phyloP scores from a whole-genome alignment of 2,797 vertebrate genomes.

The Podargus strigoides region DNA sequence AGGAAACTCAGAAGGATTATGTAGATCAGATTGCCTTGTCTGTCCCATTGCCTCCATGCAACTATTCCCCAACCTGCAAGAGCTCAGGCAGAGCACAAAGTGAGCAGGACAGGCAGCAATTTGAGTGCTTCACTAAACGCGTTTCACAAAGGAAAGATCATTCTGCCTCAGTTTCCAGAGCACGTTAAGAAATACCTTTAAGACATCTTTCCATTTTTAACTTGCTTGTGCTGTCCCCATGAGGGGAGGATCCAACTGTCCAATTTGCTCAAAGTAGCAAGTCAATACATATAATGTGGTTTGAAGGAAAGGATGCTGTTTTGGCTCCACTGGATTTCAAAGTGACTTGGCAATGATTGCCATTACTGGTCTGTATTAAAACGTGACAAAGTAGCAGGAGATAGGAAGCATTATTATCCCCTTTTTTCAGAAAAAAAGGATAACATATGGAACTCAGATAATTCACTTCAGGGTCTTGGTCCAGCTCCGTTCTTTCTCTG shows the following conservation, averaged over 20 bases:
- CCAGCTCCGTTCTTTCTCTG: neutral
- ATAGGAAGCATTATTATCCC: neutral
- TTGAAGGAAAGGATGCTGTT: neutral
- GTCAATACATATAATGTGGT: neutral
- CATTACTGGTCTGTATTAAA: neutral
- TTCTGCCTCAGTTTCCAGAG: neutral
- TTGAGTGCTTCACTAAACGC: neutral
- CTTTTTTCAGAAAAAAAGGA: neutral
- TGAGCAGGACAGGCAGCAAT: neutral
- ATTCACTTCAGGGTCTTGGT: neutral
- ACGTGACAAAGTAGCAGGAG: neutral
- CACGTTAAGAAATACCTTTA: neutral
- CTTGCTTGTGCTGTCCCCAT: neutral
- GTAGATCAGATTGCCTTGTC: neutral
- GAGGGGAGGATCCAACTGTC: neutral
- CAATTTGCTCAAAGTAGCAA: neutral
- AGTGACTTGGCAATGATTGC: neutral
- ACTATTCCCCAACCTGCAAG: neutral
- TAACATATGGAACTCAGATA: neutral
- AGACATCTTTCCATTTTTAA: neutral
- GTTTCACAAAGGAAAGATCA: neutral
- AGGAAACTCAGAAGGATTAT: neutral
- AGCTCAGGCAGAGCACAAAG: accelerated
- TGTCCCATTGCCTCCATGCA: accelerated
- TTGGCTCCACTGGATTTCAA: neutral